Base-by-base conservation (phyloP, 2,113 vertebrate genomes). In the Gobiocypris rarus region DNA sequence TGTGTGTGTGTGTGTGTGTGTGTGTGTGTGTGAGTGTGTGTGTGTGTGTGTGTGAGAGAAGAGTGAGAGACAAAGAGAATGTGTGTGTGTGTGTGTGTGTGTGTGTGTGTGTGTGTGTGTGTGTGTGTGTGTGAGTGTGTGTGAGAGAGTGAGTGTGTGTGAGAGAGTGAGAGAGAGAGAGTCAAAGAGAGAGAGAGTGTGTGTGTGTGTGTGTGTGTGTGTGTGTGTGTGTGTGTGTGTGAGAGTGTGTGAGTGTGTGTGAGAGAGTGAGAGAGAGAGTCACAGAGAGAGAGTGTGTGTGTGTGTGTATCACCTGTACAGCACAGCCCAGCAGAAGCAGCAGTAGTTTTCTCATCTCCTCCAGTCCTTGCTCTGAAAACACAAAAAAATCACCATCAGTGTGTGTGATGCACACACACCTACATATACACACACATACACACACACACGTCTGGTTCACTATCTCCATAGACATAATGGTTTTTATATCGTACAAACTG, bases 271-370 rank as follows among this genome's bases (percentile, higher is more conserved):
- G 28, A 59, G 74, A 6, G 48, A 26, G 28, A 7, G 22, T 41
- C n/a, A n/a, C n/a, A n/a, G n/a, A n/a, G n/a, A n/a, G n/a, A n/a
- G n/a, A n/a, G 69, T 45, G 2, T 43, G n/a, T 59, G 11, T 13
- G 45, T 48, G 43, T 5, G 15, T 15, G 54, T 87, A 92, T 92
- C 89, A 99, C 98, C 96, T 99, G 98, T 90, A 99, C 98, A 15
- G 98, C 98, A 94, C 98, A 99, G 76, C 98, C 98, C 48, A 99
- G 93, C 54, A 99, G 91, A 75, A 99, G 96, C 88, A 99, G 90
- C 74, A 99, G 92, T 3, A 99, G 92, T 82, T 98, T 99, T 91
- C 96, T 97, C 91, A 97, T 92, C 93, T 99, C 98, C 84, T 97
- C 96, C 84, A 98, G 95, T 82, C 96, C 96, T 94, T 96, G 96